A percentile compares a stretch with the other conserved stretches of the same genome.
These are phyloP conservation scores for Spisula subtruncata DNA, from an alignment of 2,888 invertebrate species.

Conservation along the genomic window DNA sequence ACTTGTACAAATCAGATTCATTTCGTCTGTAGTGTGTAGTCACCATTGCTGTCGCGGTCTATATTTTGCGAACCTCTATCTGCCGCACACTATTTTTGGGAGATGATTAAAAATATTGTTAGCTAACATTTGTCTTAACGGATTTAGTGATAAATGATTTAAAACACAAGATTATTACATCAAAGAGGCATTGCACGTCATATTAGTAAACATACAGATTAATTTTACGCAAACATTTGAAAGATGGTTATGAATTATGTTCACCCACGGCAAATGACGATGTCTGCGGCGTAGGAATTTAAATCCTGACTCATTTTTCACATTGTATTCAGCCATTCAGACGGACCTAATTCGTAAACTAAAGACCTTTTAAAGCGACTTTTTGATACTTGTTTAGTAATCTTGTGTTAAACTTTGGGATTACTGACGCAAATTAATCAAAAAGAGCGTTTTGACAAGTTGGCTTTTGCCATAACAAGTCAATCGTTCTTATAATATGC, in stretches of 20 bases:
- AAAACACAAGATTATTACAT: slow-evolving; percentile 40
- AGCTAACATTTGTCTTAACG: slow-evolving; percentile 14
- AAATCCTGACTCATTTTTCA: slow-evolving; percentile 31
- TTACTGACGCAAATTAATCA: slow-evolving; percentile 46
- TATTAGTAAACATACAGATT: slow-evolving; percentile 62
- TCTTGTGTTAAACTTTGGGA: slow-evolving; percentile 37
- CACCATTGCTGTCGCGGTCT: too few species aligned
- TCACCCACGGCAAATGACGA: slow-evolving; percentile 14
- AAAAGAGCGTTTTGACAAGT: slow-evolving; percentile 48
- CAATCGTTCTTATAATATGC: slow-evolving; percentile 42
- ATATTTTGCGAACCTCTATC: background rate
- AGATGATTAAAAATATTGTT: background rate
- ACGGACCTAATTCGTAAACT: background rate
- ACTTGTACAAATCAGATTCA: too few species aligned
- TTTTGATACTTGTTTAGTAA: slow-evolving; percentile 44
- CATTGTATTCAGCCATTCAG: background rate
- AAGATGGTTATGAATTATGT: slow-evolving; percentile 33
- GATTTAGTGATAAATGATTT: slow-evolving; percentile 27
- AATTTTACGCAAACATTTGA: slow-evolving; percentile 50
- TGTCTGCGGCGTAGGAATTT: background rate
- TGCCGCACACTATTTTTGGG: background rate
- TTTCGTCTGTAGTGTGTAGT: too few species aligned
- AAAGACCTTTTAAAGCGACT: slow-evolving; percentile 47
- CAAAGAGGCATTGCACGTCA: slow-evolving; percentile 57
- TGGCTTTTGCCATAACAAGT: slow-evolving; percentile 55